Conservation (phyloP, 2,797 vertebrate genomes). For the Tarsius wallacei region DNA sequence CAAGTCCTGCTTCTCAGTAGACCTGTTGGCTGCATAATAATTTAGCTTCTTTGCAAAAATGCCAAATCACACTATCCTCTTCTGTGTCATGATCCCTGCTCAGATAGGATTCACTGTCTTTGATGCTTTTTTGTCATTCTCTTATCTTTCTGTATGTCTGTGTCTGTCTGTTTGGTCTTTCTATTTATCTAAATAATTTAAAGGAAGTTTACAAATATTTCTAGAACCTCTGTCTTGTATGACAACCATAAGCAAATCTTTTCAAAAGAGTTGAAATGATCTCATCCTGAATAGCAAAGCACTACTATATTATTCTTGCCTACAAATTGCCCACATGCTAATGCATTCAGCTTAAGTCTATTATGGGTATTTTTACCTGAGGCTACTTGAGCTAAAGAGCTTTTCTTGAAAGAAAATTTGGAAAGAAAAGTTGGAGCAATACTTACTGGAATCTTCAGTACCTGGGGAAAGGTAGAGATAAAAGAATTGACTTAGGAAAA, state of each 20-base stretch:
- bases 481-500: constrained; percentile 19
- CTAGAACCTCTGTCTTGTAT: constrained; percentile 24
- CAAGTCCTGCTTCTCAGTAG: constrained; percentile 55
- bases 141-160: background rate
- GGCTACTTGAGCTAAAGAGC: background rate
- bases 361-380: background rate
- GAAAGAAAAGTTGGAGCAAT: background rate
- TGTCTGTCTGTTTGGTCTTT: background rate
- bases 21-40: constrained; percentile 48
- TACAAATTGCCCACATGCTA: background rate
- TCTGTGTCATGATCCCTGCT: background rate
- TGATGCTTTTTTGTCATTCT: background rate
- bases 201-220: constrained; percentile 26
- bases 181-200: background rate
- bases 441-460: background rate
- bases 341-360: background rate
- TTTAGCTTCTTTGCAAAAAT: background rate
- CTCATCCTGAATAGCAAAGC: background rate
- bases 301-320: background rate
- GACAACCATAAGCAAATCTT: background rate
- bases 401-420: background rate
- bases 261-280: background rate
- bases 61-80: constrained; percentile 45
- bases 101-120: background rate
- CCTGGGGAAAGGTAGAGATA: background rate